phyloP scores from a whole-genome alignment of 1,140 invertebrate species.

The Ruditapes philippinarum region DNA sequence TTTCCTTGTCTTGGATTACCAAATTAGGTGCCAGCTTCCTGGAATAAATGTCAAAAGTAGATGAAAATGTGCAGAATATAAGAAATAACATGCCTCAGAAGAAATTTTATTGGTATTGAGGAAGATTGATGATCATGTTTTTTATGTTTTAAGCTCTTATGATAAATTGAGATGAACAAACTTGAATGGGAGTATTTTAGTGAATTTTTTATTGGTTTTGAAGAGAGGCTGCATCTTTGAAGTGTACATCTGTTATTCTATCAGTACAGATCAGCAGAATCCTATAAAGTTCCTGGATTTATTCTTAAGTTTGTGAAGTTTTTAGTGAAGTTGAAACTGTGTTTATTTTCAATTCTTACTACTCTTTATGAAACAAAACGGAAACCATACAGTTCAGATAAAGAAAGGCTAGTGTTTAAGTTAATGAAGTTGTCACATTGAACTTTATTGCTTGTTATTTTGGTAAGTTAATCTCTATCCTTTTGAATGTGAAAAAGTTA shows the following conservation, averaged over 20 bases:
- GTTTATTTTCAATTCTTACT: not conserved
- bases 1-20: conserved; percentile 14
- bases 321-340: not conserved
- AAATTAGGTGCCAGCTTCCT: not conserved
- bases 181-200: not conserved
- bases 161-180: not conserved
- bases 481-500: conserved; percentile 33
- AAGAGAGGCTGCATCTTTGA: not conserved
- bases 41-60: not conserved
- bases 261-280: not conserved
- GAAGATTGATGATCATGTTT: not conserved
- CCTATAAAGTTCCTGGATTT: not conserved
- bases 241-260: not conserved
- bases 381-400: too few relatives aligned
- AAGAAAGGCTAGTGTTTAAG: too few relatives aligned
- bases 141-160: conserved; percentile 30
- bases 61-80: not conserved
- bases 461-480: conserved; percentile 4
- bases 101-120: not conserved
- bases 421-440: not conserved
- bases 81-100: not conserved
- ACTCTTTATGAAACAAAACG: not conserved
- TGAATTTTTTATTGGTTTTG: not conserved
- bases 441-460: conserved; percentile 27
- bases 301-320: not conserved